Conservation (phyloP, 1,140 invertebrate species). For the Conus betulinus region DNA sequence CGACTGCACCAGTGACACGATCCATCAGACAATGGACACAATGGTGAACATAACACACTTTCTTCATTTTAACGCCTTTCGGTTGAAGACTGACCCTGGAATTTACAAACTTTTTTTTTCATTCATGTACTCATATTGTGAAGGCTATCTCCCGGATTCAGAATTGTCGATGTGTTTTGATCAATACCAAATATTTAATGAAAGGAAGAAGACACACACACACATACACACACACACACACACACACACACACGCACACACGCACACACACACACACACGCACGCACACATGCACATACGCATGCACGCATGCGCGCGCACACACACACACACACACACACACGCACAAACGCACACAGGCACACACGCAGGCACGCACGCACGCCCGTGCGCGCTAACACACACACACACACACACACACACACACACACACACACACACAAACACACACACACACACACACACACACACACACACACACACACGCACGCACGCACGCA, state of each 20-base stretch:
- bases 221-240: neutral
- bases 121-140: neutral
- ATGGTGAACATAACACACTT: neutral
- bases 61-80: neutral
- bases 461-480: slow-evolving; percentile 23
- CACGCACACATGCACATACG: neutral
- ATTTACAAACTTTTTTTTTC: neutral
- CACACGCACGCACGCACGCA: neutral
- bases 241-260: neutral
- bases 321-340: neutral
- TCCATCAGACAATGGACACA: neutral
- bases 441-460: neutral
- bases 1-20: no score
- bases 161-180: no score
- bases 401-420: neutral
- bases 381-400: neutral
- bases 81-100: neutral
- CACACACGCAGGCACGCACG: neutral
- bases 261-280: neutral
- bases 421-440: no score
- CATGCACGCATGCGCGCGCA: neutral
- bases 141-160: no score
- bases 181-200: no score
- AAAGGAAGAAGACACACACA: neutral
- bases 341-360: neutral